Percentiles rank a stretch among this genome's conserved stretches.
phyloP scores from a whole-genome alignment of 2,113 vertebrate genomes.

The Morone saxatilis region DNA sequence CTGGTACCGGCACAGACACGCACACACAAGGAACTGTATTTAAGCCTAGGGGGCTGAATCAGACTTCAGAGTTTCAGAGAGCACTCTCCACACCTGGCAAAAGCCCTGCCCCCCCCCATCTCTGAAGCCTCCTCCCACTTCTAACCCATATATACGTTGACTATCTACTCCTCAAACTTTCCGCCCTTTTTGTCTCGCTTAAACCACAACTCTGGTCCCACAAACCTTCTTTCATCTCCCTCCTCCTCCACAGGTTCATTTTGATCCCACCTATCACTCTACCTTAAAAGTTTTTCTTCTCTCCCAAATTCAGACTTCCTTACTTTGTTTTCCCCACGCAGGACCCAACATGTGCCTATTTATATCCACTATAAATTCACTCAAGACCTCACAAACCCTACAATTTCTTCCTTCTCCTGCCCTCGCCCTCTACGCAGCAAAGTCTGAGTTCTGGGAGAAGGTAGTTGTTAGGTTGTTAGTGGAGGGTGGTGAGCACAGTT shows the following conservation, averaged over 20 bases:
- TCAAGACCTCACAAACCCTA: constrained; percentile 43
- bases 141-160: constrained; percentile 4
- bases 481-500: constrained; percentile 47
- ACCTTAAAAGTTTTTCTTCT: not conserved
- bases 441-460: constrained; percentile 50
- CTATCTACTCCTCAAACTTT: constrained; percentile 24
- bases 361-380: constrained; percentile 38
- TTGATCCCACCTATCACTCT: not conserved
- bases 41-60: constrained; percentile 64
- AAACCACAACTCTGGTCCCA: constrained; percentile 20
- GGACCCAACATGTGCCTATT: constrained; percentile 26
- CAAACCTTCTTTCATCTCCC: constrained; percentile 22
- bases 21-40: constrained; percentile 44
- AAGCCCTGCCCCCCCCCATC: constrained; percentile 50
- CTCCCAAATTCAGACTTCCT: not conserved
- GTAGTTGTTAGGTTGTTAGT: constrained; percentile 72
- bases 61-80: constrained; percentile 60
- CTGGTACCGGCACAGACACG: constrained; percentile 49
- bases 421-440: constrained; percentile 61
- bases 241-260: constrained; percentile 6
- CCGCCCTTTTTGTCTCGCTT: not conserved
- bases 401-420: constrained; percentile 46
- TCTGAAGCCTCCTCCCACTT: constrained; percentile 21
- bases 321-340: constrained; percentile 18
- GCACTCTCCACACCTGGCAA: constrained; percentile 74